phyloP scores from a whole-genome alignment of 1,140 invertebrate genomes.

The Theocolax elegans region DNA sequence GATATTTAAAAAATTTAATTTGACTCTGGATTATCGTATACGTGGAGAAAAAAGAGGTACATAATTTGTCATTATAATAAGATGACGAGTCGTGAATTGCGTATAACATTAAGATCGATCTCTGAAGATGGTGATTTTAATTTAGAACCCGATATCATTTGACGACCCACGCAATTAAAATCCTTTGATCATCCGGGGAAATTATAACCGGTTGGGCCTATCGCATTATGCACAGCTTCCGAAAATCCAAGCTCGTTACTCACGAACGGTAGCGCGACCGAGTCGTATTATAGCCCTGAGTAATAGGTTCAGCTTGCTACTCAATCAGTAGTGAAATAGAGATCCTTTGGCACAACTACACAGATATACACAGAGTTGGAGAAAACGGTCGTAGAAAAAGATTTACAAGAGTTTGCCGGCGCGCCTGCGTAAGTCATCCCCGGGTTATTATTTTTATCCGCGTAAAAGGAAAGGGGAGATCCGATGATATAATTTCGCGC shows the following conservation, averaged over 20 bases:
- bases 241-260: conserved; percentile 3
- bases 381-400: conserved; percentile 30
- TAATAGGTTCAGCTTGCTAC: neutral
- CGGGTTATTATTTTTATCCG: no score
- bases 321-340: conserved; percentile 24
- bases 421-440: no score
- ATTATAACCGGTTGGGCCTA: neutral
- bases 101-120: no score
- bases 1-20: no score
- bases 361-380: neutral
- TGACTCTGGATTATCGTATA: no score
- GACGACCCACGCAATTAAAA: neutral
- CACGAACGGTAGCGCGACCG: neutral
- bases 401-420: conserved; percentile 32
- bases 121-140: no score
- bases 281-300: no score
- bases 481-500: conserved; percentile 41
- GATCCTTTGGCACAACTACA: neutral
- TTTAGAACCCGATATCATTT: no score
- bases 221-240: neutral
- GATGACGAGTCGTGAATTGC: no score
- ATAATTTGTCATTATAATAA: no score
- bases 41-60: no score
- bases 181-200: neutral
- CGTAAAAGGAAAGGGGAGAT: neutral